Evolutionary conservation across 2,888 invertebrate genomes (phyloP), one percentile per base, ranked within the genome.

Genomic region (Epinotia demarniana): DNA sequence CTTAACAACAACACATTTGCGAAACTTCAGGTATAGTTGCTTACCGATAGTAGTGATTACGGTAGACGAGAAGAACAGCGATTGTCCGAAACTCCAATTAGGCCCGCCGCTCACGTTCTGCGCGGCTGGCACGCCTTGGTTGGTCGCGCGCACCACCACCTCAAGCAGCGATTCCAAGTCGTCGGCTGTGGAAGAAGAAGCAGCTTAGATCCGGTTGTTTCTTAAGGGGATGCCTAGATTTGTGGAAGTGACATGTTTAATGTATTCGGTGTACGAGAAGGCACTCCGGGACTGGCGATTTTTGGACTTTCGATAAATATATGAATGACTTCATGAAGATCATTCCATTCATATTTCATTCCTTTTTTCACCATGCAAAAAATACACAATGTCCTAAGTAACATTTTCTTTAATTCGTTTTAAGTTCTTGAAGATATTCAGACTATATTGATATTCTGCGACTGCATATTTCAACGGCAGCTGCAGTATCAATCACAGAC

Each of bases 1-100:
- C 16, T 49, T 49, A 12, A 3, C 49, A 49, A 49, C 4, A 16
- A 49, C 49, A 16, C 12, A 16, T 49, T 49, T 49, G 16, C 16
- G 33, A 5, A 46, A 3, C 0, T n/a, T 12, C 18, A 43, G 19
- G 9, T 19, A 63, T 27, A 49, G 2, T 19, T 18, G 12, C 87
- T 91, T 89, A 97, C 97, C 97, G 79, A 98, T 98, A 68, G 98
- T 98, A n/a, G 98, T 98, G 77, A 98, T 96, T 11, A 98, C 96
- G 0, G 98, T 98, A 68, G 97, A 96, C 0, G 98, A 96, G 89
- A 98, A 98, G 94, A 98, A 98, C 73, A 98, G 90, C 0, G 98
- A 97, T 88, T 98, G 98, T 27, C 98, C 98, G 87, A 98, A 98
- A 87, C 97, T 97, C 98, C 98, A 98, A 90, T 98, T 98, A 13